phyloP scores from a whole-genome alignment of 2,797 vertebrate species.

The Brotula barbata region DNA sequence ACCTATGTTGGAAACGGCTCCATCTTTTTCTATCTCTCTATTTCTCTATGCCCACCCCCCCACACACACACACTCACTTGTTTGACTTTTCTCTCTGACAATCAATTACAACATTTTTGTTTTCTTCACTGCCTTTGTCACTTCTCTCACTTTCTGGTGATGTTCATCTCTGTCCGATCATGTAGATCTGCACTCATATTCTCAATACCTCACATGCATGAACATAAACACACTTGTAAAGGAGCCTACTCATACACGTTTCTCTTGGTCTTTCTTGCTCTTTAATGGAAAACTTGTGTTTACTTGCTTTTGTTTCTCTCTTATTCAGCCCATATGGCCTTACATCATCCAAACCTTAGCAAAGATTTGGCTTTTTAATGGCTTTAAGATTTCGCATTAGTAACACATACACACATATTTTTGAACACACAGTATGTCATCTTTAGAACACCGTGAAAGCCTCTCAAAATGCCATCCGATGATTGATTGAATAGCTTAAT shows the following conservation, averaged over 20 bases:
- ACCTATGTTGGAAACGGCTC: no score
- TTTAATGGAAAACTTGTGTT: constrained; percentile 33
- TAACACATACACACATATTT: constrained; percentile 4
- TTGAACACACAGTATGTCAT: constrained; percentile 10
- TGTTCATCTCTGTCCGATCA: constrained; percentile 16
- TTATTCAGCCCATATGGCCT: constrained; percentile 57
- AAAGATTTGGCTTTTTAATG: constrained; percentile 41
- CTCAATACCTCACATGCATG: not conserved
- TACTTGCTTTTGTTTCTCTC: not conserved
- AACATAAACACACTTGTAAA: not conserved
- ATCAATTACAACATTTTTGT: not conserved
- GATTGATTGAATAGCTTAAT: constrained; percentile 50
- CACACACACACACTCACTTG: not conserved
- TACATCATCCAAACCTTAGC: constrained; percentile 41
- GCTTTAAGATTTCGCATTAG: not conserved
- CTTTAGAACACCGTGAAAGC: constrained; percentile 50
- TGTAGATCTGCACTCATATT: constrained; percentile 13
- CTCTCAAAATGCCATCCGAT: constrained; percentile 43
- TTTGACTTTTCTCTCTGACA: not conserved
- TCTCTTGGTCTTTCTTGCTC: constrained; percentile 8
- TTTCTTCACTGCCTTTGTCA: not conserved
- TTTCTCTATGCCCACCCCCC: not conserved
- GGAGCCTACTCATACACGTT: constrained; percentile 18
- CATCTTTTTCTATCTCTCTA: not conserved
- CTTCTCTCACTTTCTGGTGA: constrained; percentile 2